A percentile compares a stretch with the other conserved stretches of the same genome.
Evolutionary conservation across 2,113 vertebrate species (phyloP).

Genomic region (Aramus guarauna): DNA sequence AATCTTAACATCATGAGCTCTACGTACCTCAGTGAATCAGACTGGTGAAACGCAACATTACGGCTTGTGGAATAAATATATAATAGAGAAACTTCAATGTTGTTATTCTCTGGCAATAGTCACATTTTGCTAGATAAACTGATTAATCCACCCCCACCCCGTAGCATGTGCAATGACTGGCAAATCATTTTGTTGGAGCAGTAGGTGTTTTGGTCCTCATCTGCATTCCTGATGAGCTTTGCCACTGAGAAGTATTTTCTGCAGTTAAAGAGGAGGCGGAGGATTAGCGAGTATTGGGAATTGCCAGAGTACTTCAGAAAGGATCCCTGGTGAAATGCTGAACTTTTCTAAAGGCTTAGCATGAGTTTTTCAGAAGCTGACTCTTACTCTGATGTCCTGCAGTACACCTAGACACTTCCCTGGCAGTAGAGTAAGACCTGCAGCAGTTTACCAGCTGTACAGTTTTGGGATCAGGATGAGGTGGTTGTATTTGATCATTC

Average conservation of each 20-base stretch:
- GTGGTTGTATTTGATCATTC: background rate
- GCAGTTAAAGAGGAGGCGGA: background rate
- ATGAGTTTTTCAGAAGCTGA: background rate
- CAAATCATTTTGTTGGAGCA: background rate
- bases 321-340: background rate
- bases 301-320: background rate
- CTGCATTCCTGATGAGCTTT: background rate
- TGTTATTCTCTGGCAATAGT: background rate
- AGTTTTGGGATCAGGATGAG: background rate
- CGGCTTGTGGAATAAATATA: background rate
- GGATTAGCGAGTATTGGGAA: background rate
- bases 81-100: background rate
- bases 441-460: background rate
- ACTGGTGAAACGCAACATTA: background rate
- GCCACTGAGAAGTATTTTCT: background rate
- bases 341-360: background rate
- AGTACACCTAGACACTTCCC: background rate
- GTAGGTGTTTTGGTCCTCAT: background rate
- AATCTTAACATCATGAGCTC: background rate
- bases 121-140: background rate
- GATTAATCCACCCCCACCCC: background rate
- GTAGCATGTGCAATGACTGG: background rate
- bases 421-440: accelerated
- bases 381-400: background rate
- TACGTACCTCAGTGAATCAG: background rate